A percentile compares a stretch with the other conserved stretches of the same genome.
Evolutionary conservation across 92 coral and sea anemone genomes (phyloP).

Genomic region (Phenganax stokvisi): DNA sequence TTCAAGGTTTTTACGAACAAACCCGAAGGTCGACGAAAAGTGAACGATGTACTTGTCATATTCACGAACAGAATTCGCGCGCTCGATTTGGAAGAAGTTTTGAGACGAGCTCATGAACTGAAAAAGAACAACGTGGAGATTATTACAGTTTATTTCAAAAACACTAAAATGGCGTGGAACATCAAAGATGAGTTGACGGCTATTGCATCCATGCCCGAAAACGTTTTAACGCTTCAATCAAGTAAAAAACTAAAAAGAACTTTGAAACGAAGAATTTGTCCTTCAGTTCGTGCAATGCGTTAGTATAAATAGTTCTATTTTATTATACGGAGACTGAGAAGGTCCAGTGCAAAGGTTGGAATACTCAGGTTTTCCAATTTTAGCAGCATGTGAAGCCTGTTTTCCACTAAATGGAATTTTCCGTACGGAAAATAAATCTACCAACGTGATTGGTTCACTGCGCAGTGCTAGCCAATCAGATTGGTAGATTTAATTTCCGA

Average conservation of each 20-base stretch:
- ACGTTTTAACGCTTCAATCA: slow-evolving; percentile 26
- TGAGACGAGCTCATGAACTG: slow-evolving; percentile 1
- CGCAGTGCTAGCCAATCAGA: too few species aligned
- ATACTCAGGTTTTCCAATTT: too few species aligned
- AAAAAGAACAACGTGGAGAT: slow-evolving; percentile 27
- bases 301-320: not conserved
- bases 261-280: slow-evolving; percentile 28
- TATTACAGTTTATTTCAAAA: slow-evolving; percentile 10
- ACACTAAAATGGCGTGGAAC: slow-evolving; percentile 26
- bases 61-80: slow-evolving; percentile 22
- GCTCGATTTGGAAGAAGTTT: slow-evolving; percentile 5
- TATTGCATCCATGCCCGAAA: slow-evolving; percentile 27
- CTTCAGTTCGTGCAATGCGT: slow-evolving; percentile 32
- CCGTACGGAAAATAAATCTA: too few species aligned
- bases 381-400: too few species aligned
- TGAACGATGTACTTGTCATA: slow-evolving; percentile 17
- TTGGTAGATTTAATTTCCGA: too few species aligned
- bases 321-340: too few species aligned
- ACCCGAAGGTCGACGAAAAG: slow-evolving; percentile 11
- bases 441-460: too few species aligned
- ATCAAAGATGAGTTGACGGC: slow-evolving; percentile 36
- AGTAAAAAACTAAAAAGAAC: slow-evolving; percentile 22
- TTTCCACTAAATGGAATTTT: too few species aligned
- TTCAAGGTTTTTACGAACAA: slow-evolving; percentile 21
- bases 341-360: too few species aligned